Evolutionary conservation across 2,797 vertebrate species (phyloP).

Genomic region (Crenuchus spilurus): DNA sequence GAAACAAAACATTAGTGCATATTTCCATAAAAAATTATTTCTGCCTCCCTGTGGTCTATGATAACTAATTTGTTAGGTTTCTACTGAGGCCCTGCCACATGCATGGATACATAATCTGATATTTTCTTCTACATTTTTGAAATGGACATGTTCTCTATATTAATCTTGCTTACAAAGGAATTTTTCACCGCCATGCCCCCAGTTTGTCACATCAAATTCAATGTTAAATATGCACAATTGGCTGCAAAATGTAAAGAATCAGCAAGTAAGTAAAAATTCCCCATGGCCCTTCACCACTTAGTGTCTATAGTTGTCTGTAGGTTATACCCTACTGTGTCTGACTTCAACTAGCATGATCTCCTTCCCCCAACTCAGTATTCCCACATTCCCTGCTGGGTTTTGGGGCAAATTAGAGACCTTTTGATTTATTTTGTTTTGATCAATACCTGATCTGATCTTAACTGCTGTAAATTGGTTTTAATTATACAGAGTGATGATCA

Average conservation of each 20-base stretch:
- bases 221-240: too few species aligned
- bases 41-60: background rate
- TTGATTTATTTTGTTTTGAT: constrained; percentile 80
- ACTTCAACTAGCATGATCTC: constrained; percentile 76
- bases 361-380: constrained; percentile 70
- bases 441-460: constrained; percentile 23
- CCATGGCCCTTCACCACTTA: constrained; percentile 78
- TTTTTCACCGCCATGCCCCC: too few species aligned
- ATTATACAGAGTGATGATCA: constrained; percentile 54
- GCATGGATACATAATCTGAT: background rate
- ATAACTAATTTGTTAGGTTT: background rate
- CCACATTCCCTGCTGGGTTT: constrained; percentile 76
- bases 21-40: background rate
- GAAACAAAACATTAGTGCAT: constrained; percentile 66
- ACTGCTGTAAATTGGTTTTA: background rate
- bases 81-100: background rate
- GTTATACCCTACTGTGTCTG: constrained; percentile 40
- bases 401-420: constrained; percentile 56
- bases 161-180: too few species aligned
- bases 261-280: too few species aligned
- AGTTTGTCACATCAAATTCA: too few species aligned
- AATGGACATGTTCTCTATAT: too few species aligned
- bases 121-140: too few species aligned
- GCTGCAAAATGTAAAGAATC: too few species aligned
- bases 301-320: constrained; percentile 72